Evolutionary conservation across 2,113 vertebrate species (phyloP).

Genomic region (Suricata suricatta): DNA sequence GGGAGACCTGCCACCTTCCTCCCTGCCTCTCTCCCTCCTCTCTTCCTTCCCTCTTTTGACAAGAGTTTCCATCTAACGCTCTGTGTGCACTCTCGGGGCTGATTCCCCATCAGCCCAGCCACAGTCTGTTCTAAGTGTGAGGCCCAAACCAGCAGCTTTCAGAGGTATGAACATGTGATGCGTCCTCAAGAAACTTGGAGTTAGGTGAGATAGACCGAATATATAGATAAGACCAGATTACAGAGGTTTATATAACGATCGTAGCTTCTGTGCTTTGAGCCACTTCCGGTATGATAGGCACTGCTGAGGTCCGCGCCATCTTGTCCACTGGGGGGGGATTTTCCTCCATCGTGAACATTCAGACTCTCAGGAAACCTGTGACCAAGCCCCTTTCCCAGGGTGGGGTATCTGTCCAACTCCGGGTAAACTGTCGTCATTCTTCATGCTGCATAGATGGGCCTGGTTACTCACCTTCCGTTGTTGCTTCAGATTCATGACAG

Average conservation of each 20-base stretch:
- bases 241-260: not conserved
- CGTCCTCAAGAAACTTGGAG: not conserved
- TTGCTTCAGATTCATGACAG: slow-evolving; percentile 95
- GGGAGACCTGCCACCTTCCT: not conserved
- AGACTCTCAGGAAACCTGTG: not conserved
- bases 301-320: not conserved
- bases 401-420: not conserved
- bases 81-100: not conserved
- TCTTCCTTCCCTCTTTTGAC: not conserved
- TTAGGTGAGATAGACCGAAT: not conserved
- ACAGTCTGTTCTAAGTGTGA: not conserved
- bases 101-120: not conserved
- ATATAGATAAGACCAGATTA: not conserved
- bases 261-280: not conserved
- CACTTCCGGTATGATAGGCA: not conserved
- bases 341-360: not conserved
- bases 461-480: not conserved
- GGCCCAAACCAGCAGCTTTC: not conserved
- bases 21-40: not conserved
- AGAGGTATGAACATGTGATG: not conserved
- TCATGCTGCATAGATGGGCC: not conserved
- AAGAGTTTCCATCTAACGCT: not conserved
- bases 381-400: not conserved
- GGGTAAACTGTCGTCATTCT: not conserved
- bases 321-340: not conserved